Evolutionary conservation across 1,140 invertebrate genomes (phyloP).

Genomic region (Trichogramma pretiosum): DNA sequence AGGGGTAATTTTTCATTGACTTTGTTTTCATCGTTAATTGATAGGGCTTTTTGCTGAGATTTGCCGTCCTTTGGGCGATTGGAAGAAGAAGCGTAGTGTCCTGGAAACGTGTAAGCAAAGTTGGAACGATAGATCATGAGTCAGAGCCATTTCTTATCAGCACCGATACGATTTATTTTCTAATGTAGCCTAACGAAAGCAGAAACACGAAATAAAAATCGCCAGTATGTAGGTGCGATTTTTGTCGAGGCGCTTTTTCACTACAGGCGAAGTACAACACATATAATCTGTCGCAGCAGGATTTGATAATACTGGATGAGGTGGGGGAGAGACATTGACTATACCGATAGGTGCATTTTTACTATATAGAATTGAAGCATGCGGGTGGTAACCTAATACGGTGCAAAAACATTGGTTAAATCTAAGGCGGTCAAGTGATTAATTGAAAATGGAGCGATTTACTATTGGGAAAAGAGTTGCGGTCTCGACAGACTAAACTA

Average conservation of each 20-base stretch:
- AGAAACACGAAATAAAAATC: too few species aligned
- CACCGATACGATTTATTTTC: too few species aligned
- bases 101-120: slow-evolving; percentile 42
- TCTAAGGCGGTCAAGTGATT: slow-evolving; percentile 9
- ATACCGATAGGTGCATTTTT: too few species aligned
- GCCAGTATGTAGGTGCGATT: too few species aligned
- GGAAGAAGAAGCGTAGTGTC: slow-evolving; percentile 34
- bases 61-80: slow-evolving; percentile 44
- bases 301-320: too few species aligned
- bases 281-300: too few species aligned
- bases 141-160: too few species aligned
- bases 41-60: slow-evolving; percentile 26
- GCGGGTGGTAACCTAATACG: background rate
- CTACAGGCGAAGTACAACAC: too few species aligned
- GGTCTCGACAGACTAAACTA: slow-evolving; percentile 5
- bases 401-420: background rate
- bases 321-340: too few species aligned
- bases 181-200: too few species aligned
- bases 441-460: background rate
- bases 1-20: slow-evolving; percentile 10
- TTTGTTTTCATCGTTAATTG: slow-evolving; percentile 13
- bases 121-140: slow-evolving; percentile 35
- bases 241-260: too few species aligned
- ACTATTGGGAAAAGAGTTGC: slow-evolving; percentile 6
- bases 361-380: slow-evolving; percentile 7